A percentile compares a stretch with the other conserved stretches of the same genome.
These are phyloP conservation scores for Lithobates sylvaticus DNA, from an alignment of 2,797 vertebrate species.

Conservation along the genomic window DNA sequence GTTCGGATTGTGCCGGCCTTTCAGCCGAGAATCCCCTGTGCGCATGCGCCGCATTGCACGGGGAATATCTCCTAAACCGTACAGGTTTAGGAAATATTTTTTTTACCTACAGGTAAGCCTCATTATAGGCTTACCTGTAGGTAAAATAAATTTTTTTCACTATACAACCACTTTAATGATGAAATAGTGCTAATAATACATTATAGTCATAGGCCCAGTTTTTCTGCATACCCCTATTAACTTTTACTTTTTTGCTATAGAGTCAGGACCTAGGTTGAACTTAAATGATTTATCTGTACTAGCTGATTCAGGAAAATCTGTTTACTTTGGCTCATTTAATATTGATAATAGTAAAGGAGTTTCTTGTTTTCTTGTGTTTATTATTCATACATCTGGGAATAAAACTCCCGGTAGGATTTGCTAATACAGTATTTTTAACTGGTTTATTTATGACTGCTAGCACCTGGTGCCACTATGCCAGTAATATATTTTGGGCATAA, in stretches of 20 bases:
- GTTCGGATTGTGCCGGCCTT: too few relatives aligned
- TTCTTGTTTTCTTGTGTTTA: constrained; percentile 12
- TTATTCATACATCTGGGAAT: constrained; percentile 1
- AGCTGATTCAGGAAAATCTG: neutral
- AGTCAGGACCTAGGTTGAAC: neutral
- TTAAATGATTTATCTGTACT: neutral
- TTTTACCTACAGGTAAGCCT: too few relatives aligned
- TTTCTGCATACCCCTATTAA: neutral
- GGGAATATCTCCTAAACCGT: too few relatives aligned
- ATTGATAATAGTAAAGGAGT: constrained; percentile 7
- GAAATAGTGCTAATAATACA: too few relatives aligned
- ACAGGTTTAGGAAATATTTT: too few relatives aligned
- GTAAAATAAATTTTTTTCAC: too few relatives aligned
- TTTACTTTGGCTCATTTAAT: constrained; percentile 3
- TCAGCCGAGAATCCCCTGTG: too few relatives aligned
- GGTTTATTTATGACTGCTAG: constrained; percentile 7
- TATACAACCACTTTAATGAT: too few relatives aligned
- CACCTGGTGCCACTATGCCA: neutral
- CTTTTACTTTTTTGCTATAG: neutral
- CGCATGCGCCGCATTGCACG: too few relatives aligned
- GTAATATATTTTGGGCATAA: neutral
- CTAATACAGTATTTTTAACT: constrained; percentile 15
- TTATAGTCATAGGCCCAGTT: neutral
- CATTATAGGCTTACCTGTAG: too few relatives aligned
- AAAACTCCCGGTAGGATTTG: neutral